Conservation (phyloP, 2,113 vertebrate species). For the Ondatra zibethicus region DNA sequence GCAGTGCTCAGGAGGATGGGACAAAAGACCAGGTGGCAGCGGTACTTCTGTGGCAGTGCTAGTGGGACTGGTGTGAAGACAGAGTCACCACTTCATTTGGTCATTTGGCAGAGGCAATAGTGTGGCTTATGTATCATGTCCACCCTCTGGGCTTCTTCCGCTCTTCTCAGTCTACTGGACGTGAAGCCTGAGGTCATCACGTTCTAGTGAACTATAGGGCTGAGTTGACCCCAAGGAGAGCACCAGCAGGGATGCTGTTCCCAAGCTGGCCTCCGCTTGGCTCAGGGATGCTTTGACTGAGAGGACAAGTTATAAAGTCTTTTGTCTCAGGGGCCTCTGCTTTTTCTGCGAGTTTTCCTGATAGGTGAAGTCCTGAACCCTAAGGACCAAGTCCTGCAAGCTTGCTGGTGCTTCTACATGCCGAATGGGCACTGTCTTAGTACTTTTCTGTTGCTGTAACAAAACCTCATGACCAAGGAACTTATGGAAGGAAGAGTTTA, state of each 20-base stretch:
- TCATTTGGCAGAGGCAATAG: not conserved
- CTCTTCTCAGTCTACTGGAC: not conserved
- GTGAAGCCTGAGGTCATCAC: not conserved
- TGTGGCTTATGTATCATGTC: no score
- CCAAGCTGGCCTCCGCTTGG: fast-evolving
- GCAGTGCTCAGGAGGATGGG: not conserved
- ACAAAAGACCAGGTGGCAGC: not conserved
- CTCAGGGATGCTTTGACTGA: not conserved
- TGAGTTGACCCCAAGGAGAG: not conserved
- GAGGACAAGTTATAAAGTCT: not conserved
- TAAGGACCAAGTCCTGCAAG: not conserved
- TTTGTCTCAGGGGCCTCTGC: not conserved
- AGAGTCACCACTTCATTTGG: fast-evolving
- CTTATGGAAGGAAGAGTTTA: not conserved
- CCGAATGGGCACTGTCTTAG: not conserved
- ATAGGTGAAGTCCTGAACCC: not conserved
- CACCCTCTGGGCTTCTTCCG: not conserved
- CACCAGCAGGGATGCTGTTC: not conserved
- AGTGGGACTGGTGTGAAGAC: not conserved
- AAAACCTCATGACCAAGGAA: not conserved
- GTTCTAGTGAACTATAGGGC: fast-evolving
- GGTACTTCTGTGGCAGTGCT: not conserved
- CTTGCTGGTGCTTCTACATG: not conserved
- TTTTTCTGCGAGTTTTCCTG: not conserved
- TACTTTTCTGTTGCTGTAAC: not conserved